Conservation (phyloP, 64 coral and sea anemone species). For the Pocillopora damicornis region DNA sequence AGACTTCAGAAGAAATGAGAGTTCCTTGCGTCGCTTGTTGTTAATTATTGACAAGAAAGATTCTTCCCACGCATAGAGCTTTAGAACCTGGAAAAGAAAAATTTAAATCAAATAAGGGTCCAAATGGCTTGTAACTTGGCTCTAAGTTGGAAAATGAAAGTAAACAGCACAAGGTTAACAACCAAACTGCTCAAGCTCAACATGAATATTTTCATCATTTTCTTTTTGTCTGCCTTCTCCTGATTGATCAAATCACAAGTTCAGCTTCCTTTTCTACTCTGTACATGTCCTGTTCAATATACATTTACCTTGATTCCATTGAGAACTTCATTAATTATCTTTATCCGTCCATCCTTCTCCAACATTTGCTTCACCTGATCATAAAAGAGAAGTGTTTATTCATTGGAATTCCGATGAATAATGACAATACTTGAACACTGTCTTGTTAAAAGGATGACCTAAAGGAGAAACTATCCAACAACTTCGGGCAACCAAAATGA, state of each 20-base stretch:
- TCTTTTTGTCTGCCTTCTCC: no score
- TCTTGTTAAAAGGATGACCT: no score
- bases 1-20: conserved; percentile 37
- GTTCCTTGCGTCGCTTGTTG: conserved; percentile 48
- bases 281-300: background rate
- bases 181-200: no score
- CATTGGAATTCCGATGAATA: no score
- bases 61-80: conserved; percentile 89
- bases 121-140: no score
- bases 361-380: conserved; percentile 41
- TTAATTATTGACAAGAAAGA: conserved; percentile 51
- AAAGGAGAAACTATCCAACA: no score
- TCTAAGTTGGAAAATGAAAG: no score
- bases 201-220: no score
- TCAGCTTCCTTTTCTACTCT: no score
- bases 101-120: background rate
- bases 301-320: conserved; percentile 44
- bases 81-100: conserved; percentile 48
- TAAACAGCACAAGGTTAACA: no score
- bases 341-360: conserved; percentile 47
- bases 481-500: no score
- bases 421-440: background rate
- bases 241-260: no score
- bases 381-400: background rate
- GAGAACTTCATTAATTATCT: conserved; percentile 59